A percentile compares a stretch with the other conserved stretches of the same genome.
phyloP scores from a whole-genome alignment of 2,888 invertebrate species.

The Linyphia triangularis region DNA sequence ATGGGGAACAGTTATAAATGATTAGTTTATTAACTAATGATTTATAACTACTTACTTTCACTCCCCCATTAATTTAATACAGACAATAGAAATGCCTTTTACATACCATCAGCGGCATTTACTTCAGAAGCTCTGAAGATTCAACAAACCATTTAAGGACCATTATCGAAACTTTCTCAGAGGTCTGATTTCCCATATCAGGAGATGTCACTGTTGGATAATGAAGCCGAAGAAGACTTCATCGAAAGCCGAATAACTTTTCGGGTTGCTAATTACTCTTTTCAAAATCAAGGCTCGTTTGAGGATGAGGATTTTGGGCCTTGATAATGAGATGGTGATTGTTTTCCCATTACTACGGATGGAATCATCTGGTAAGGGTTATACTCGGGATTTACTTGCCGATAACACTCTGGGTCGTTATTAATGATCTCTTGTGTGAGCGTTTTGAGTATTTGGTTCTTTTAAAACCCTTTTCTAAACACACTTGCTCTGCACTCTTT shows the following conservation, averaged over 20 bases:
- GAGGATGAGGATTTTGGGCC: conserved; percentile 46
- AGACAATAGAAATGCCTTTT: too few relatives aligned
- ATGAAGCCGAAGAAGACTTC: conserved; percentile 31
- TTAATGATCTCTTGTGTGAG: conserved; percentile 33
- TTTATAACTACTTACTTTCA: too few relatives aligned
- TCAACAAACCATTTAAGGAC: conserved; percentile 15
- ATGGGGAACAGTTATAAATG: too few relatives aligned
- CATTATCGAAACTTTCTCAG: neutral
- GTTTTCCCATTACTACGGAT: conserved; percentile 57
- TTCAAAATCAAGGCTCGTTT: conserved; percentile 59
- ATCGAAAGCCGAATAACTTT: conserved; percentile 37
- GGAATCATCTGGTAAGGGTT: conserved; percentile 64
- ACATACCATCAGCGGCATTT: too few relatives aligned
- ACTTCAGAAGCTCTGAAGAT: neutral
- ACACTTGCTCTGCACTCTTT: neutral
- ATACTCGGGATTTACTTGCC: conserved; percentile 60
- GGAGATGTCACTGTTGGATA: conserved; percentile 7
- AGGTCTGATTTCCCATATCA: conserved; percentile 23
- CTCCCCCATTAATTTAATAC: too few relatives aligned
- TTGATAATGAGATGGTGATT: conserved; percentile 58
- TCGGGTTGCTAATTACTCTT: conserved; percentile 26
- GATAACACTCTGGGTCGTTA: conserved; percentile 39
- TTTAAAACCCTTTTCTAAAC: neutral
- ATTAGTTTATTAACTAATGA: too few relatives aligned
- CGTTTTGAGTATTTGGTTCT: conserved; percentile 33